Evolutionary conservation across 2,113 vertebrate species (phyloP).

Genomic region (Equus quagga): DNA sequence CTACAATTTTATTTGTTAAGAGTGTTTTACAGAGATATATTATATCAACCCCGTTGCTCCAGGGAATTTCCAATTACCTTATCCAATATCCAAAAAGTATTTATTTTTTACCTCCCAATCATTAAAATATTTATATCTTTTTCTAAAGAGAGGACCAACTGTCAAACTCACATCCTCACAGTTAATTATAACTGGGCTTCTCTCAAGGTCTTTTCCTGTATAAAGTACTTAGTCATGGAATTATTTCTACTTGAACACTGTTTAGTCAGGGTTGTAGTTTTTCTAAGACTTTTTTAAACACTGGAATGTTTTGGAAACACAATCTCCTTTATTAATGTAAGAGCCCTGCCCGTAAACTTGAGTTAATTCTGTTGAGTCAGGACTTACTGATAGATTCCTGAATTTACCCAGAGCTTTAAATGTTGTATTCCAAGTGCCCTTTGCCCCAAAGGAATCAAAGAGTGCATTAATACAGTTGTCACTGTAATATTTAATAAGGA

Average conservation of each 20-base stretch:
- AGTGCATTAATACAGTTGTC: constrained; percentile 66
- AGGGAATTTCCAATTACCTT: constrained; percentile 12
- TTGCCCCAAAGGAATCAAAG: constrained; percentile 64
- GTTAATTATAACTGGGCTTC: background rate
- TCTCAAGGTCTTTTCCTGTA: constrained; percentile 57
- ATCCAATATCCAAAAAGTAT: background rate
- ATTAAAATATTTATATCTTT: constrained; percentile 31
- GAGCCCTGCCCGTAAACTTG: constrained; percentile 67
- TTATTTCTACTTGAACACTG: constrained; percentile 47
- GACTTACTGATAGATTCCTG: constrained; percentile 67
- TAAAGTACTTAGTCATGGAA: constrained; percentile 31
- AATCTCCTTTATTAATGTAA: constrained; percentile 75
- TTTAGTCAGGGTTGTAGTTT: constrained; percentile 61
- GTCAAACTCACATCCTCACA: constrained; percentile 39
- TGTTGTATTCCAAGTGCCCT: constrained; percentile 65
- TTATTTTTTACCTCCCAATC: background rate
- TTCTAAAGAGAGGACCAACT: constrained; percentile 6
- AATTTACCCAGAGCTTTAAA: constrained; percentile 71
- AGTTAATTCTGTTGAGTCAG: constrained; percentile 76
- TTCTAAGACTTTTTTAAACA: constrained; percentile 70
- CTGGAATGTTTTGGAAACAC: constrained; percentile 75
- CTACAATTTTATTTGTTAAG: background rate
- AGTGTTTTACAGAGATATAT: background rate
- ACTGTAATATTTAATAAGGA: constrained; percentile 76
- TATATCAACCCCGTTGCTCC: background rate